A percentile compares a stretch with the other conserved stretches of the same genome.
phyloP scores from a whole-genome alignment of 2,888 invertebrate genomes.

The Yponomeuta evonymella region DNA sequence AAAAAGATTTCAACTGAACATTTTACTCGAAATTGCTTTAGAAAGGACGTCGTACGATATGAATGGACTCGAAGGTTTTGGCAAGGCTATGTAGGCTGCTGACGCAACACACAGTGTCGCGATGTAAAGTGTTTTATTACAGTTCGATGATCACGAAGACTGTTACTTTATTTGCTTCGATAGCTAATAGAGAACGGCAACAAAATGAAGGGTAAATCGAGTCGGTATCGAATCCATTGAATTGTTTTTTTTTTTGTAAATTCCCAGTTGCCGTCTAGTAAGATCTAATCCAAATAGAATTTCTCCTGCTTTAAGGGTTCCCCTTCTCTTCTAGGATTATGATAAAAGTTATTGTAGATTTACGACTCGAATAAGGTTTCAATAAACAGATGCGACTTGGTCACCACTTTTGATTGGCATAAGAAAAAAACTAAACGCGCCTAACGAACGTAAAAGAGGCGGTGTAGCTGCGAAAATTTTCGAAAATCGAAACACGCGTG shows the following conservation, averaged over 20 bases:
- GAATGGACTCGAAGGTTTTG: not conserved
- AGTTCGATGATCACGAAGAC: not conserved
- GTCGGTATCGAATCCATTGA: too few species aligned
- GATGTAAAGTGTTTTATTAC: slow-evolving; percentile 13
- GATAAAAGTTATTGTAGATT: too few species aligned
- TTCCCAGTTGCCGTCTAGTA: too few species aligned
- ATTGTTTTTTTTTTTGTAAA: too few species aligned
- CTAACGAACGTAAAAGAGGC: not conserved
- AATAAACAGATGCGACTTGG: too few species aligned
- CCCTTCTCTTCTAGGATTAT: too few species aligned
- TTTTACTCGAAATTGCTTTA: not conserved
- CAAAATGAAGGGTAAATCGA: not conserved
- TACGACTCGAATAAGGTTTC: too few species aligned
- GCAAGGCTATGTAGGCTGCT: not conserved
- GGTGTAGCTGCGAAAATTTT: slow-evolving; percentile 2
- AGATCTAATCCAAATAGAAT: too few species aligned
- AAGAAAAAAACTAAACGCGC: not conserved
- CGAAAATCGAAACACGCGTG: slow-evolving; percentile 40
- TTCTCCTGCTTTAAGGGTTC: too few species aligned
- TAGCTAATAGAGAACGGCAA: not conserved
- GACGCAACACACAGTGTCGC: not conserved
- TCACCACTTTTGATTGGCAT: too few species aligned
- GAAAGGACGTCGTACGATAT: not conserved
- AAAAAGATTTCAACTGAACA: not conserved
- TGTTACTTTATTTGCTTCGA: not conserved